Evolutionary conservation across 2,113 vertebrate genomes (phyloP), one percentile per base, ranked within the genome.

Genomic region (Ctenodactylus gundi): DNA sequence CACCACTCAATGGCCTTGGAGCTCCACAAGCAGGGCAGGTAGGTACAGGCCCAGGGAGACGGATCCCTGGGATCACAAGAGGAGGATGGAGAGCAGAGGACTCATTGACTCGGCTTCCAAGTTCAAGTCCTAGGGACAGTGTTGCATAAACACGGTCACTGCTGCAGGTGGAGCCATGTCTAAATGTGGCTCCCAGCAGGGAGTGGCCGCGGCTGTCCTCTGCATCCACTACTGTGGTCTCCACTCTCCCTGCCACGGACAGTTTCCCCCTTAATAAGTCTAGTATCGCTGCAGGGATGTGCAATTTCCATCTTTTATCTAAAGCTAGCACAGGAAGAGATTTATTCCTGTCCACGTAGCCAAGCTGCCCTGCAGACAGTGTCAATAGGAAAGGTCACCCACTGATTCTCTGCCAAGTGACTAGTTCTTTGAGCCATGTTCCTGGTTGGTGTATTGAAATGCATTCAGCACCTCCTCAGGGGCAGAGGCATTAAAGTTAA

Each of bases 361-460:
- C 96, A 96, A 97, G 92, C 96, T 85, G 95, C 97, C 96, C 96
- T 97, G 96, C 96, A 98, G 98, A 98, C 97, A 97, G 97, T 98
- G 96, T 98, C 98, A 98, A 94, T 97, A 96, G 97, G 96, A 98
- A 98, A 98, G 97, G 98, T 98, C 98, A 98, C 96, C 91, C 13
- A 64, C 97, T 97, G 98, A 98, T 97, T 97, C 82, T 91, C 93
- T 97, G 97, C 97, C 97, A 96, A 95, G 86, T 83, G 80, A 94
- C 90, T 97, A 96, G 94, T 97, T 97, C 97, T 98, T 97, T 91
- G 91, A 97, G 94, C 97, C 95, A 97, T 95, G 97, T 96, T 94
- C 3, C 0, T 67, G 92, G 91, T 87, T 86, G 85, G 92, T 0
- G 78, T 95, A 97, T 94, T 98, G 97, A 96, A 97, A 97, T 97